A percentile compares a stretch with the other conserved stretches of the same genome.
These are phyloP conservation scores for Drosophila borborema DNA, from an alignment of 2,888 invertebrate genomes.

Conservation along the genomic window DNA sequence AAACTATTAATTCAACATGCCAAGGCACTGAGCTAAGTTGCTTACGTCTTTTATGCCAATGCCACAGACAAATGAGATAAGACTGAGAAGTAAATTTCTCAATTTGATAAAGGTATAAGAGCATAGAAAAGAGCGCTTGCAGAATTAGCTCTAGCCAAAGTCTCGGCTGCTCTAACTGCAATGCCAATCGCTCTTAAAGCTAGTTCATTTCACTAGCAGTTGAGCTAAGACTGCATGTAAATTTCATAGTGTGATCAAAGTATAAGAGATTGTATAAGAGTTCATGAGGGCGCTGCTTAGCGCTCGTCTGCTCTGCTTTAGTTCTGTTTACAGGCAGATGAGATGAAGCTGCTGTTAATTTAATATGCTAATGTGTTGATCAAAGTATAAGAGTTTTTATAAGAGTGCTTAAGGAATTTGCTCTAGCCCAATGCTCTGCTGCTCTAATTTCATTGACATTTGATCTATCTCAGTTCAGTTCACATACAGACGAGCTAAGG, in stretches of 20 bases:
- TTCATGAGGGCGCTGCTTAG: background rate
- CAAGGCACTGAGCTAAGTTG: constrained; percentile 10
- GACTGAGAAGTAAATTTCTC: background rate
- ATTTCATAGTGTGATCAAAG: background rate
- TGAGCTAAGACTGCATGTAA: background rate
- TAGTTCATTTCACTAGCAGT: background rate
- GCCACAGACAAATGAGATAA: constrained; percentile 1
- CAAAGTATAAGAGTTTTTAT: background rate
- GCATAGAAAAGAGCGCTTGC: background rate
- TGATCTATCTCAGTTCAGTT: too few species aligned
- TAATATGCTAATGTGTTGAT: background rate
- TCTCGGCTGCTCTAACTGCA: background rate
- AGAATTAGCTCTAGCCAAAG: background rate
- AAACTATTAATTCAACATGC: constrained; percentile 82
- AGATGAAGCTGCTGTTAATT: background rate
- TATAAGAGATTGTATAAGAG: background rate
- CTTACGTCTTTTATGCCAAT: background rate
- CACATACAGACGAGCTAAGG: too few species aligned
- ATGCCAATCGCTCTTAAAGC: too few species aligned
- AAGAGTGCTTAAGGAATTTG: too few species aligned
- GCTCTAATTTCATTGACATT: too few species aligned
- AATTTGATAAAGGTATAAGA: background rate
- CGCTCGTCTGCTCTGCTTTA: background rate
- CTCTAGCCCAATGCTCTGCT: too few species aligned
- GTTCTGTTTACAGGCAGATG: background rate